Conservation (phyloP, 2,113 vertebrate species). For the Seriola aureovittata region DNA sequence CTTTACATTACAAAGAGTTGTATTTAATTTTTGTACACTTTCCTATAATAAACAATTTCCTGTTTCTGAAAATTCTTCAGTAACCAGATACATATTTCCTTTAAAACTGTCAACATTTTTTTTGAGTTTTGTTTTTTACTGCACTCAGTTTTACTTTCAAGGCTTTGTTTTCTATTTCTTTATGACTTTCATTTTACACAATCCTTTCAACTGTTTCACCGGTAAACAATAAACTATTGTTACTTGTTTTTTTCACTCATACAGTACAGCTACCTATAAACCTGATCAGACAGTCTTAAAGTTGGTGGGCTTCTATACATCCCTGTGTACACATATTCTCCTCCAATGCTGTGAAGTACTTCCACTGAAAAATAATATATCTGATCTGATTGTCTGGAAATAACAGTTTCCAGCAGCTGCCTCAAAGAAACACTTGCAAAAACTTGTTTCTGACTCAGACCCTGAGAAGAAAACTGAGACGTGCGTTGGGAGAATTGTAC, state of each 20-base stretch:
- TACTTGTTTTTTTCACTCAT: constrained; percentile 1
- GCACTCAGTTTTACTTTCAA: neutral
- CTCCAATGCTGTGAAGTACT: constrained; percentile 3
- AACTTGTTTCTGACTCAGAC: constrained; percentile 18
- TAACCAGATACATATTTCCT: constrained; percentile 3
- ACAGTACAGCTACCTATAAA: constrained; percentile 17
- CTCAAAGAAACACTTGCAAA: constrained; percentile 35
- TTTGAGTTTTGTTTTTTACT: neutral
- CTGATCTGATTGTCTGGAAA: constrained; percentile 44
- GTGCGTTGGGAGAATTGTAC: constrained; percentile 6
- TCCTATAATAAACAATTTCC: neutral
- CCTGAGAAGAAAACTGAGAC: constrained; percentile 11
- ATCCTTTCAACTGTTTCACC: constrained; percentile 4
- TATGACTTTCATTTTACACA: neutral
- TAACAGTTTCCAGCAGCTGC: constrained; percentile 27
- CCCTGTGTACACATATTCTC: constrained; percentile 11
- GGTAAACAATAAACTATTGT: constrained; percentile 9
- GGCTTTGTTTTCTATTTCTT: constrained; percentile 2
- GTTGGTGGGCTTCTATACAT: constrained; percentile 12
- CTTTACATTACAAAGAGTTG: neutral
- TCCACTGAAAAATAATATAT: constrained; percentile 29
- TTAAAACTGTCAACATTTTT: neutral
- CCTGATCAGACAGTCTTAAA: constrained; percentile 16
- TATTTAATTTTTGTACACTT: neutral
- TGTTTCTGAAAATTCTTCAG: neutral